Percentiles rank a stretch among this genome's conserved stretches.
phyloP scores from a whole-genome alignment of 2,113 vertebrate genomes.

The Pteropus alecto region DNA sequence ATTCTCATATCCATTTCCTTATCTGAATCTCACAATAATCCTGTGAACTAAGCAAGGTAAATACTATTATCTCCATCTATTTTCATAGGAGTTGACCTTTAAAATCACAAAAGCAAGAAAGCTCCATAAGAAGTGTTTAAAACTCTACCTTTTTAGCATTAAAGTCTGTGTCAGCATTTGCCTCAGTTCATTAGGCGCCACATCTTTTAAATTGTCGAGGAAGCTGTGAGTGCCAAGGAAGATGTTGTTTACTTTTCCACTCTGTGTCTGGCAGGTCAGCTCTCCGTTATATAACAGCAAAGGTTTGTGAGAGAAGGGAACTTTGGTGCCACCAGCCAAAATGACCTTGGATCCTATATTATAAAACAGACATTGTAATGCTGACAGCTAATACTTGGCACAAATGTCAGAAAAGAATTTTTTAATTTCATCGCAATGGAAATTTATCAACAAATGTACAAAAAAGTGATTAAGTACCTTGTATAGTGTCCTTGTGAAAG shows the following conservation, averaged over 20 bases:
- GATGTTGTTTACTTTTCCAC: constrained; percentile 91
- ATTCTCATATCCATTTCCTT: background rate
- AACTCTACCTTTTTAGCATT: constrained; percentile 90
- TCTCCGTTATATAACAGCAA: constrained; percentile 95
- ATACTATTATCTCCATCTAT: background rate
- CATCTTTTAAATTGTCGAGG: constrained; percentile 79
- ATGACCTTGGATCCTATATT: constrained; percentile 90
- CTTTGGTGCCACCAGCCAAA: constrained; percentile 89
- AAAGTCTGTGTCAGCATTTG: constrained; percentile 88
- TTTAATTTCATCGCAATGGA: background rate
- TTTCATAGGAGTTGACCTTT: background rate
- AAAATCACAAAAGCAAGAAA: constrained; percentile 53
- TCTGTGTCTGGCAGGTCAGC: constrained; percentile 95
- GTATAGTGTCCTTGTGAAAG: constrained; percentile 94
- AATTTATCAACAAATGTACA: background rate
- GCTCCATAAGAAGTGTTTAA: background rate
- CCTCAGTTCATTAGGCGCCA: constrained; percentile 76
- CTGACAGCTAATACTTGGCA: background rate
- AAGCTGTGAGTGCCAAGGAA: constrained; percentile 92
- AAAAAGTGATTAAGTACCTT: constrained; percentile 84
- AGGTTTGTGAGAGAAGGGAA: constrained; percentile 95
- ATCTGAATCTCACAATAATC: background rate
- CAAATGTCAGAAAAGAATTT: background rate
- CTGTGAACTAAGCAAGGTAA: background rate
- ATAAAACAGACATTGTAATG: constrained; percentile 63